Evolutionary conservation across 2,888 invertebrate species (phyloP), one percentile per base, ranked within the genome.

Genomic region (Callosobruchus maculatus): DNA sequence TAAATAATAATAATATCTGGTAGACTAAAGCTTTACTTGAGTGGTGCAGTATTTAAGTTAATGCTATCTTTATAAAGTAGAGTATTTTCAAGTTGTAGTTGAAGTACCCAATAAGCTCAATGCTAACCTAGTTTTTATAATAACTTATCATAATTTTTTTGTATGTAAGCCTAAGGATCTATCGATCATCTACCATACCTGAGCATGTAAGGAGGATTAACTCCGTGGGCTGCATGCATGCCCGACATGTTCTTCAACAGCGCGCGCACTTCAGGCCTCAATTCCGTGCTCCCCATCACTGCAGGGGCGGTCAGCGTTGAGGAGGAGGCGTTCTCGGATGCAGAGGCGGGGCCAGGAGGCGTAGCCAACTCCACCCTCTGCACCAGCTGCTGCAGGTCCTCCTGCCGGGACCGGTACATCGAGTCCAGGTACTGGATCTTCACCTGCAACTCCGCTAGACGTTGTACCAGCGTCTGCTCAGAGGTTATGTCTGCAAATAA

Each of bases 371-470:
- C 90, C 75, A 93, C 88, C 82, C 93, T 92, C 82, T 92, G 92
- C 0, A 92, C 90, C 22, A 94, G 86, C 74, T 92, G 87, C 76
- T 92, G 91, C 7, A 95, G 90, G 83, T 95, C 95, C 84, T 94
- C 94, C 83, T 94, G 93, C 18, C 93, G 89, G 2, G 92, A 91
- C 22, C 93, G 88, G 85, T 94, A 95, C 88, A 95, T 92, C 21
- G 93, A 91, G 83, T 95, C 94, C 69, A 96, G 88, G 83, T 94
- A 94, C 83, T 94, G 93, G 70, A 96, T 87, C 76, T 94, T 92
- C 75, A 93, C 92, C 83, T 94, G 93, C 81, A 95, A 89, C 81
- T 95, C 94, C 3, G 94, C 93, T 78, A 95, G 88, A 71, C 92
- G 89, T 84, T 92, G 91, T 77, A 93, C 91, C 82, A 94, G 87